Percentiles rank a stretch among this genome's conserved stretches.
Conservation (phyloP, 1,140 invertebrate genomes). For the Drosophila kohkoa region DNA sequence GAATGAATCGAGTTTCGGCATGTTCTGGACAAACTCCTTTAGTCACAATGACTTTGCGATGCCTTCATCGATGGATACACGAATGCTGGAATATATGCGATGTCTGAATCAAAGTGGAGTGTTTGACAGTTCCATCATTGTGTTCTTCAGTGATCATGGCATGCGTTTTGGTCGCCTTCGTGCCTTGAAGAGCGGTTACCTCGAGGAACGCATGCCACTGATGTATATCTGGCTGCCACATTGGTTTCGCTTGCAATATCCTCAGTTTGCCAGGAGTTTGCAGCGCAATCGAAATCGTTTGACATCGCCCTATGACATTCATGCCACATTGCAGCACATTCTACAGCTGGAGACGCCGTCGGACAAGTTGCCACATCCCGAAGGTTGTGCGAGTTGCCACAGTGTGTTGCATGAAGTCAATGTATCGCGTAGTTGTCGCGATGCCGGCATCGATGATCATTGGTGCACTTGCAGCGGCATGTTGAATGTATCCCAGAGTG, state of each 20-base stretch:
- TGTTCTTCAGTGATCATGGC: slow-evolving; percentile 97
- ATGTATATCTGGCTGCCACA: slow-evolving; percentile 91
- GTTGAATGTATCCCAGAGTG: slow-evolving; percentile 72
- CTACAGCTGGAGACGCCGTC: slow-evolving; percentile 73
- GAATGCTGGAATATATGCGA: slow-evolving; percentile 87
- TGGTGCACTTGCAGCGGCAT: slow-evolving; percentile 90
- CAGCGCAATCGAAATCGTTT: slow-evolving; percentile 89
- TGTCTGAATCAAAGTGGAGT: slow-evolving; percentile 86
- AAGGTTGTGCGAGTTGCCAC: slow-evolving; percentile 87
- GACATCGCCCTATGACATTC: slow-evolving; percentile 93
- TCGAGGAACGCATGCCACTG: slow-evolving; percentile 96
- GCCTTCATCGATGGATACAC: slow-evolving; percentile 88
- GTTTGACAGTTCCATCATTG: slow-evolving; percentile 89
- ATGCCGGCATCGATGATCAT: slow-evolving; percentile 89
- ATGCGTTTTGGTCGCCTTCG: slow-evolving; percentile 93
- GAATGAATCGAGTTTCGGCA: slow-evolving; percentile 88
- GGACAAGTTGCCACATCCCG: slow-evolving; percentile 37
- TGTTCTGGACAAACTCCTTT: slow-evolving; percentile 92
- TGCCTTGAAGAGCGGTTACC: slow-evolving; percentile 88
- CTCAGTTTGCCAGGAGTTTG: slow-evolving; percentile 88
- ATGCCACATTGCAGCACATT: slow-evolving; percentile 87
- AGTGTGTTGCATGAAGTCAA: slow-evolving; percentile 89
- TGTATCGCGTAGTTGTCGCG: slow-evolving; percentile 88
- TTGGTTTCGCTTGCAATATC: slow-evolving; percentile 89
- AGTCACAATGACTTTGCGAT: slow-evolving; percentile 91